Conservation (phyloP, 2,113 vertebrate genomes). For the Pogonocichla stellata region DNA sequence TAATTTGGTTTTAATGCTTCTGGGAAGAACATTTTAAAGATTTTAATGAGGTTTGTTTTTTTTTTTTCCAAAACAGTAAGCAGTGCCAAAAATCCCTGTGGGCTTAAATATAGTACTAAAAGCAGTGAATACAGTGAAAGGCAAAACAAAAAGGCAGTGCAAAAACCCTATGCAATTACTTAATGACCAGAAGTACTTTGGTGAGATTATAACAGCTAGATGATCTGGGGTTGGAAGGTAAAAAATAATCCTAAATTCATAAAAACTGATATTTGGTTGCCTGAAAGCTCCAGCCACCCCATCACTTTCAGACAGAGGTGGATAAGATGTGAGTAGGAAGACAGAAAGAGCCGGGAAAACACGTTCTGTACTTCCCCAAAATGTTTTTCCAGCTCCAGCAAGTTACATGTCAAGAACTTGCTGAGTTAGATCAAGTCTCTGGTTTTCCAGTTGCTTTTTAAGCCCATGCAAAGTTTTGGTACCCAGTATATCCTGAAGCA, state of each 20-base stretch:
- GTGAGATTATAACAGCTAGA: neutral
- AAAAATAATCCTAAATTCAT: neutral
- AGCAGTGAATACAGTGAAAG: neutral
- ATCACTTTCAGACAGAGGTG: neutral
- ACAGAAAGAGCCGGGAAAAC: neutral
- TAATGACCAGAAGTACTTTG: neutral
- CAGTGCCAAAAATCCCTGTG: neutral
- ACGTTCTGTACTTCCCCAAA: neutral
- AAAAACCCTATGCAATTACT: neutral
- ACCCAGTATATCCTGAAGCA: neutral
- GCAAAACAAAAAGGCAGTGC: neutral
- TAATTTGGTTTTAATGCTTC: neutral
- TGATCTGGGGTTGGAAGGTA: neutral
- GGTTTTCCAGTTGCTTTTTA: neutral
- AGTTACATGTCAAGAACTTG: neutral
- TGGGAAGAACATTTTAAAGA: neutral
- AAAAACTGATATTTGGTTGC: accelerated
- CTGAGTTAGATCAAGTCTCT: neutral
- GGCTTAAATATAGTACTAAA: neutral
- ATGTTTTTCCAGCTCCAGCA: neutral
- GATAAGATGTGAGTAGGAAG: neutral
- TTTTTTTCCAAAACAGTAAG: neutral
- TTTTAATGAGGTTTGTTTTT: neutral
- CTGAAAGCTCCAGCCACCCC: neutral
- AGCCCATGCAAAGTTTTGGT: neutral